Evolutionary conservation across 2,797 vertebrate species (phyloP), one percentile per base, ranked within the genome.

Genomic region (Sphenodon punctatus): DNA sequence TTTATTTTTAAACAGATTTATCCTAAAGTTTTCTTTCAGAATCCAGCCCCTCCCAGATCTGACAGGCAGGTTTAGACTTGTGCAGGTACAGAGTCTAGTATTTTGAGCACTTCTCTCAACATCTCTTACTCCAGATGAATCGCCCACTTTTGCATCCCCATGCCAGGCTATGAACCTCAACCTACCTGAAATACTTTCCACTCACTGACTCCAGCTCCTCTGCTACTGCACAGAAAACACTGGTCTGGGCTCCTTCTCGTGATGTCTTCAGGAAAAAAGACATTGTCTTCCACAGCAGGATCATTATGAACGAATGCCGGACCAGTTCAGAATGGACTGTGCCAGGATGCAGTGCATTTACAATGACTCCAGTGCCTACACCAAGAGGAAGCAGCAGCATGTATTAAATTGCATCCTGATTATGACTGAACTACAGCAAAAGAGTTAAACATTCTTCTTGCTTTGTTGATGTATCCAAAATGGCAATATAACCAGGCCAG

Each of bases 131-230:
- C 38, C 25, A 73, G 4, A 1, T 1, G 39, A 38, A 25, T 27
- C 55, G 55, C 48, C 30, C 65, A 48, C 16, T 19, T 64, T 32
- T 36, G 34, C 22, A 34, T 23, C 10, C 9, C 10, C 9, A 14
- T 16, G 59, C 60, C 48, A 32, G 6, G 36, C 42, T 23, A 38
- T 36, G 49, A 43, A 14, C 59, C 60, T 67, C 12, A 8, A 89
- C 90, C 25, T 81, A 99, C 98, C 98, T 99, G 96, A 99, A 99
- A 93, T 99, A 97, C 78, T 97, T 97, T 85, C 98, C 98, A 75
- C 95, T 97, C 92, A 98, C 95, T 12, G 90, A 94, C 63, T 98
- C 96, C 41, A 99, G 95, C 79, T 98, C 98, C 78, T 99, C 97
- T 0, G 97, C 97, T 66, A 97, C 89, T 3, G 98, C 96, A 38